These are phyloP conservation scores for Micrasema longulum DNA, from an alignment of 1,140 invertebrate genomes.

Conservation along the genomic window DNA sequence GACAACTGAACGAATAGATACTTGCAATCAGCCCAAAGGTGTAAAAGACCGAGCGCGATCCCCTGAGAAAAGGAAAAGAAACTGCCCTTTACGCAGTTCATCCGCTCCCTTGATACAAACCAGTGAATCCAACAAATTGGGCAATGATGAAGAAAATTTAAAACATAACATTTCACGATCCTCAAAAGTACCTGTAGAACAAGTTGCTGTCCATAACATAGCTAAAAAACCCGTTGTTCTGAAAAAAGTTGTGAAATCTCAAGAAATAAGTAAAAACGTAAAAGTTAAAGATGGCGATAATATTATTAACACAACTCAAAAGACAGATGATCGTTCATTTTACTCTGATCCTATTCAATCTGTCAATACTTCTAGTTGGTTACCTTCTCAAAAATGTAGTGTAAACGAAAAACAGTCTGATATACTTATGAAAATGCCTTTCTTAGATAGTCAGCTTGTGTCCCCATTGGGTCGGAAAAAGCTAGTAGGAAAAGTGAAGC, in stretches of 20 bases:
- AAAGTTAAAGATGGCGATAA: constrained; percentile 45
- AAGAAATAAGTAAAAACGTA: constrained; percentile 4
- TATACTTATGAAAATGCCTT: constrained; percentile 42
- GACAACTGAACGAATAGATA: background rate
- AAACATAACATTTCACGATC: background rate
- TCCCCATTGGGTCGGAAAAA: constrained; percentile 58
- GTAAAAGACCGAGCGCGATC: constrained; percentile 50
- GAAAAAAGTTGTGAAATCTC: constrained; percentile 35
- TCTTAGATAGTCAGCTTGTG: constrained; percentile 43
- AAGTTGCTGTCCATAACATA: background rate
- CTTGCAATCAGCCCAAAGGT: background rate
- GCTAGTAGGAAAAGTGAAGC: constrained; percentile 63
- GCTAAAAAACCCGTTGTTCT: background rate
- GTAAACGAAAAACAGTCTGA: constrained; percentile 26
- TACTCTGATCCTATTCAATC: constrained; percentile 20
- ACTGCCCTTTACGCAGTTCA: constrained; percentile 44
- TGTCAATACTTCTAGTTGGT: constrained; percentile 27
- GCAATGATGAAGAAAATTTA: constrained; percentile 25
- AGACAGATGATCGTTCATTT: constrained; percentile 2
- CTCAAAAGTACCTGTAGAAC: constrained; percentile 44
- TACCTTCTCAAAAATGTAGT: constrained; percentile 11
- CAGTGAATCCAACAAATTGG: constrained; percentile 21
- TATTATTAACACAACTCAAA: background rate
- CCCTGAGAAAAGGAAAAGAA: constrained; percentile 47
- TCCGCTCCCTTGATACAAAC: constrained; percentile 50